A percentile compares a stretch with the other conserved stretches of the same genome.
phyloP scores from a whole-genome alignment of 2,113 vertebrate species.

The Genyomyrus donnyi region DNA sequence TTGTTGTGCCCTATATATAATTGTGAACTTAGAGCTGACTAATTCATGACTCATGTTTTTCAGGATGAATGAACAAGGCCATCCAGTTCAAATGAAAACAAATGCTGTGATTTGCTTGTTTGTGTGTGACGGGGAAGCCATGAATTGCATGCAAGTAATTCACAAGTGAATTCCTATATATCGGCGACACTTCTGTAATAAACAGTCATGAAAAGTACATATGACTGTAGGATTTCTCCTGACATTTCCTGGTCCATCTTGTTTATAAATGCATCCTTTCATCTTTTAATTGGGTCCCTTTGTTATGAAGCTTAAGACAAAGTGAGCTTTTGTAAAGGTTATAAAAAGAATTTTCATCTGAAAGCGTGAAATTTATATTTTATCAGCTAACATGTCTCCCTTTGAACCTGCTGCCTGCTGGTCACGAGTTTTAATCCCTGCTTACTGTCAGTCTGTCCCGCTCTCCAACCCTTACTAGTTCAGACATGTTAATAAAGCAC shows the following conservation, averaged over 20 bases:
- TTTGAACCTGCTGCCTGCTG: neutral
- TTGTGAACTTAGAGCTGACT: neutral
- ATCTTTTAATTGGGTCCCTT: neutral
- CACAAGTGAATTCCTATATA: neutral
- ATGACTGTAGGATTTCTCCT: neutral
- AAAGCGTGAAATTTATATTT: neutral
- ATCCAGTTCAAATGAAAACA: neutral
- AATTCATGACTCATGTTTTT: neutral
- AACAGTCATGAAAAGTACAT: neutral
- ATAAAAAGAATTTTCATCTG: neutral
- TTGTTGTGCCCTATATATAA: neutral
- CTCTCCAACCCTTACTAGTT: neutral
- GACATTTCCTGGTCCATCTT: neutral
- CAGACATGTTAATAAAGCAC: neutral
- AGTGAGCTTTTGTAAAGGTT: neutral
- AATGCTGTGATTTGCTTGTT: neutral
- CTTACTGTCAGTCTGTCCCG: neutral
- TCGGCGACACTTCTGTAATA: neutral
- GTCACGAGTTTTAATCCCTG: neutral
- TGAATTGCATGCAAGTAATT: neutral
- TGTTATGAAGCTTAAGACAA: neutral
- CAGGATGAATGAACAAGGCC: conserved; percentile 2
- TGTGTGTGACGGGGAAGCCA: neutral
- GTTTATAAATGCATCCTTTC: neutral
- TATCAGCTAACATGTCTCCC: neutral